Evolutionary conservation across 2,797 vertebrate genomes (phyloP).

Genomic region (Myotis daubentonii): DNA sequence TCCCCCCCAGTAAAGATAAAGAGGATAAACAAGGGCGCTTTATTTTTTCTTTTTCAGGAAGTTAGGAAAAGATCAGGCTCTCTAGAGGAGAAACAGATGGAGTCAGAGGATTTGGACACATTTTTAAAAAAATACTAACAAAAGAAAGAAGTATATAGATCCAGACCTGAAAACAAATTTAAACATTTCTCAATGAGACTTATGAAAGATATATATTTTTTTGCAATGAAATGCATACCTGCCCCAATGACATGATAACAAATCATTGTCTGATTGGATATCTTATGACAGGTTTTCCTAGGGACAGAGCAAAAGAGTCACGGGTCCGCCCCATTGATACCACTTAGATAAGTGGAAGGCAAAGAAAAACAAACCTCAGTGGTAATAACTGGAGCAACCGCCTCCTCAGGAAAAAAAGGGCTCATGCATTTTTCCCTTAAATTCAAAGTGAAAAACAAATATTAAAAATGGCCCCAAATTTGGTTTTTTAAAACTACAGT

Average conservation of each 20-base stretch:
- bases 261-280: background rate
- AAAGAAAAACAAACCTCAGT: background rate
- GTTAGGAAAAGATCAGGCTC: background rate
- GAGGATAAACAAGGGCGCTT: background rate
- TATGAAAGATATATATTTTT: background rate
- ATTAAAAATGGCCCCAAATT: constrained; percentile 54
- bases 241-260: background rate
- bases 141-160: background rate
- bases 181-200: background rate
- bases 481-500: constrained; percentile 25
- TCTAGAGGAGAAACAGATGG: background rate
- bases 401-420: background rate
- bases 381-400: background rate
- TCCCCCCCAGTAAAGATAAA: background rate
- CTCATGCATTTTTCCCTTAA: background rate
- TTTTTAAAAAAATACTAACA: background rate
- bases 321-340: background rate
- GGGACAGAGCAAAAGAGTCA: background rate
- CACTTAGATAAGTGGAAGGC: background rate
- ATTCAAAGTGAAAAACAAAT: constrained; percentile 51
- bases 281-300: background rate
- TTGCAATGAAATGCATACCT: background rate
- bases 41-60: background rate
- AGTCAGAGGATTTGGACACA: background rate
- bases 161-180: background rate